phyloP scores from a whole-genome alignment of 2,888 invertebrate species.

The Parelbella ahira region DNA sequence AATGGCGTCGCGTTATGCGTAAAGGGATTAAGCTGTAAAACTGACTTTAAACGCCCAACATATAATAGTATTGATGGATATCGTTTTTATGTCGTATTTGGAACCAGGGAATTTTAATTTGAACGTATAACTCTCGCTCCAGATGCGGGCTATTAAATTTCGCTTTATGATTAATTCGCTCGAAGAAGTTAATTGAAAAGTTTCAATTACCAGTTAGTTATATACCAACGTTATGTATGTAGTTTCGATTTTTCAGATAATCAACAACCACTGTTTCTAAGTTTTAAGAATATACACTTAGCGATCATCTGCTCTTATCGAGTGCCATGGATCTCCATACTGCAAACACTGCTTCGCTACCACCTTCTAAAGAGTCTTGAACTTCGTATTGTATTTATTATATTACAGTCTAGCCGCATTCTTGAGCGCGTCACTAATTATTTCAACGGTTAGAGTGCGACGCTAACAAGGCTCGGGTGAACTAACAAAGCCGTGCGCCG shows the following conservation, averaged over 20 bases:
- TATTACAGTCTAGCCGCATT: slow-evolving; percentile 30
- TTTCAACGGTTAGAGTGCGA: slow-evolving; percentile 28
- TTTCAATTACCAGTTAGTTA: slow-evolving; percentile 2
- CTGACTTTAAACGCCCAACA: slow-evolving; percentile 5
- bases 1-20: slow-evolving; percentile 40
- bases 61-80: slow-evolving; percentile 11
- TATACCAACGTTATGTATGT: neutral
- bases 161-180: slow-evolving; percentile 9
- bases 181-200: neutral
- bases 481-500: slow-evolving; percentile 23
- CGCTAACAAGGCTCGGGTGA: slow-evolving; percentile 29
- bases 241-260: too few relatives aligned
- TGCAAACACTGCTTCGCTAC: slow-evolving; percentile 6
- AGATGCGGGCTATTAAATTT: slow-evolving; percentile 16
- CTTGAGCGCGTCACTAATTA: slow-evolving; percentile 35
- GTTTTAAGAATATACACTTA: neutral
- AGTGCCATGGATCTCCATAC: slow-evolving; percentile 4
- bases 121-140: slow-evolving; percentile 1
- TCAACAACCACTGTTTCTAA: too few relatives aligned
- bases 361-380: slow-evolving; percentile 26
- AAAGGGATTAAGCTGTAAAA: slow-evolving; percentile 32
- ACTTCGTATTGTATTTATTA: slow-evolving; percentile 32
- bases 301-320: slow-evolving; percentile 4
- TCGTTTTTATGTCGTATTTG: slow-evolving; percentile 16
- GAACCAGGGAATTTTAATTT: slow-evolving; percentile 2